phyloP scores from a whole-genome alignment of 1,140 invertebrate genomes.

The Hyposmocoma kahamanoa region DNA sequence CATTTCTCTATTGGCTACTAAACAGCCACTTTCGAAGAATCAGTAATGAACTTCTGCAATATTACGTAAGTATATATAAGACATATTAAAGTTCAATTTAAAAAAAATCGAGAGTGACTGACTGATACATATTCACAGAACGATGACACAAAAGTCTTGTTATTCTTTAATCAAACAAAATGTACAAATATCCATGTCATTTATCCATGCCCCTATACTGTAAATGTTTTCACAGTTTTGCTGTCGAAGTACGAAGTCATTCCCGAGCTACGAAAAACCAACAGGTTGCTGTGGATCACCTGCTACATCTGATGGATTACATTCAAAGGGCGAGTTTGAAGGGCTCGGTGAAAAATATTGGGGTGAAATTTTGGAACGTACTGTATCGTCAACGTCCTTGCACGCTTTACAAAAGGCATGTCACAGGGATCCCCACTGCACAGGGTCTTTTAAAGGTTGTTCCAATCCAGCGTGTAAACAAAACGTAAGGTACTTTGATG shows the following conservation, averaged over 20 bases:
- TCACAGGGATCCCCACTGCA: slow-evolving; percentile 59
- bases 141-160: too few relatives aligned
- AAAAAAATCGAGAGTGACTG: too few relatives aligned
- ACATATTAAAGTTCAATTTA: too few relatives aligned
- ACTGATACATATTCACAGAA: too few relatives aligned
- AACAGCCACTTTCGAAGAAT: slow-evolving; percentile 89
- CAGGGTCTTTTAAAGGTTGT: slow-evolving; percentile 68
- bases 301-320: slow-evolving; percentile 60
- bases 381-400: slow-evolving; percentile 79
- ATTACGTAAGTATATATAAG: slow-evolving; percentile 75
- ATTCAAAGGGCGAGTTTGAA: slow-evolving; percentile 77
- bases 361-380: slow-evolving; percentile 83
- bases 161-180: too few relatives aligned
- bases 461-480: slow-evolving; percentile 49
- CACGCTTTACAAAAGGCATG: slow-evolving; percentile 78
- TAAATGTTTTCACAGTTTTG: slow-evolving; percentile 58
- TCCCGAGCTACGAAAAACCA: slow-evolving; percentile 58
- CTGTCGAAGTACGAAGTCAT: slow-evolving; percentile 58
- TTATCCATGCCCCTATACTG: too few relatives aligned
- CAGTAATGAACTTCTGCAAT: slow-evolving; percentile 82
- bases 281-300: slow-evolving; percentile 67
- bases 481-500: slow-evolving; percentile 62
- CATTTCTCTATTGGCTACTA: slow-evolving; percentile 89
- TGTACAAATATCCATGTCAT: too few relatives aligned
- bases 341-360: slow-evolving; percentile 84